phyloP scores from a whole-genome alignment of 2,797 vertebrate species.

The Brachyalestes nurse region DNA sequence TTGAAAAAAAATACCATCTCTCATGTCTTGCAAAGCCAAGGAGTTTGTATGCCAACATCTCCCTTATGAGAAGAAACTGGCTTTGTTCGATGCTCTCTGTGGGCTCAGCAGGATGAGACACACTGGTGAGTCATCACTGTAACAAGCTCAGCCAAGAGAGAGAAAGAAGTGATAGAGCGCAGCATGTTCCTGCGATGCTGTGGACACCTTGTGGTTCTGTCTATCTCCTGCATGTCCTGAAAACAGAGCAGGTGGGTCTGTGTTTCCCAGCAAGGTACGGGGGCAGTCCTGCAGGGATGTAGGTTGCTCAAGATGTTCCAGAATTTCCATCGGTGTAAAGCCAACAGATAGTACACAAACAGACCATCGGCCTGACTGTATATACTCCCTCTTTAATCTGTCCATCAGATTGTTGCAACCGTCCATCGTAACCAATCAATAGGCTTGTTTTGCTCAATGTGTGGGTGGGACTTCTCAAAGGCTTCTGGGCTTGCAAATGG shows the following conservation, averaged over 20 bases:
- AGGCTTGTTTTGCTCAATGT: constrained; percentile 1
- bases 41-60: neutral
- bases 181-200: neutral
- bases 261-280: constrained; percentile 27
- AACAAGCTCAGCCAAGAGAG: neutral
- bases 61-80: neutral
- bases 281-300: constrained; percentile 14
- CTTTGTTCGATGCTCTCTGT: neutral
- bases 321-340: constrained; percentile 35
- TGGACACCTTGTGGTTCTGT: neutral
- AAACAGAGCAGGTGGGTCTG: constrained; percentile 18
- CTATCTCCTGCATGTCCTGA: constrained; percentile 9
- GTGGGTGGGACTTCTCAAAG: neutral
- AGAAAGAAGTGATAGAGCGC: constrained; percentile 11
- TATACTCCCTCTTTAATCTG: neutral
- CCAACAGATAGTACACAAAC: constrained; percentile 40
- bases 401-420: constrained; percentile 17
- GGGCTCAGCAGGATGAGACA: constrained; percentile 18
- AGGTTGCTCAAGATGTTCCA: constrained; percentile 13
- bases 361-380: neutral
- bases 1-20: neutral
- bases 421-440: constrained; percentile 34
- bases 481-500: constrained; percentile 9
- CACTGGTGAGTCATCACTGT: constrained; percentile 38
- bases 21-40: neutral